These are phyloP conservation scores for Danaus chrysippus DNA, from an alignment of 2,888 invertebrate genomes.

Conservation along the genomic window DNA sequence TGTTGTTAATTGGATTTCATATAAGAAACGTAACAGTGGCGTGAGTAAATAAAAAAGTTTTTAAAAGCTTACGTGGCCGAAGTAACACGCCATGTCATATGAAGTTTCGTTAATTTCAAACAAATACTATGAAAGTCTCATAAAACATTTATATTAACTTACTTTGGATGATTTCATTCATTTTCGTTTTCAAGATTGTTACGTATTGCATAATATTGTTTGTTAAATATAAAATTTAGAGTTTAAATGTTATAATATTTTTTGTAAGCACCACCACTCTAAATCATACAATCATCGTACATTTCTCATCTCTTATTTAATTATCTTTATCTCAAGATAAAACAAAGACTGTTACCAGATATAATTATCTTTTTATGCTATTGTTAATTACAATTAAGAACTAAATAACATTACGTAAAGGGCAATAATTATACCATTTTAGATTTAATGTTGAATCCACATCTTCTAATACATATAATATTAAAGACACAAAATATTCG, in stretches of 20 bases:
- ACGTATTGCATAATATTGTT: background rate
- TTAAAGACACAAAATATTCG: no score
- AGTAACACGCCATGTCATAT: slow-evolving; percentile 26
- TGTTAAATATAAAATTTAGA: slow-evolving; percentile 3
- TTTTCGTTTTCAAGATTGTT: slow-evolving; percentile 24
- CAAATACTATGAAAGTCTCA: slow-evolving; percentile 23
- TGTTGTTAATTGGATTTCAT: slow-evolving; percentile 25
- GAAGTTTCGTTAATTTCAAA: slow-evolving; percentile 33
- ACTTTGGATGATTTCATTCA: slow-evolving; percentile 23
- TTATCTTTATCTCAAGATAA: no score
- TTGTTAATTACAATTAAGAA: no score
- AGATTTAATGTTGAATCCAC: no score
- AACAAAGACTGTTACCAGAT: no score
- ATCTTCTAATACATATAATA: no score
- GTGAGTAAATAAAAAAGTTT: slow-evolving; percentile 20
- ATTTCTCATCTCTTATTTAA: no score
- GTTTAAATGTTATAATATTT: background rate
- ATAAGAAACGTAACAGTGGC: slow-evolving; percentile 22
- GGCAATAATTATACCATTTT: no score
- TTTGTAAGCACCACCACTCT: no score
- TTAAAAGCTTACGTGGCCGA: slow-evolving; percentile 13
- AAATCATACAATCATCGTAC: no score
- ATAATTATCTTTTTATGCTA: no score
- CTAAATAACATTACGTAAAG: no score
- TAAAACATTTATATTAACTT: slow-evolving; percentile 27